Conservation (phyloP, 1,140 invertebrate species). For the Zophobas atratus region DNA sequence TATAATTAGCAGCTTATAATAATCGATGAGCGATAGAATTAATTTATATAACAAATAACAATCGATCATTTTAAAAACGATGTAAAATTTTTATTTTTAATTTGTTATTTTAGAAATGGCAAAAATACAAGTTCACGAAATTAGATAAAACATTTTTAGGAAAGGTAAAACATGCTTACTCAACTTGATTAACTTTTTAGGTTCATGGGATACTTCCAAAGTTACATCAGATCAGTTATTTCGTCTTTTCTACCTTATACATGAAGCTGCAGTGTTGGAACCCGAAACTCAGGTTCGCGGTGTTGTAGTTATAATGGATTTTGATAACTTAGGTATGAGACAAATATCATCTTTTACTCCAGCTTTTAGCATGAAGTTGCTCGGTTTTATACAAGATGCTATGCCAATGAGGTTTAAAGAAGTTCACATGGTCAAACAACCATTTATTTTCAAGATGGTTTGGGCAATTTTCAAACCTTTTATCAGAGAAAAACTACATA, state of each 20-base stretch:
- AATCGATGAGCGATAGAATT: too few relatives aligned
- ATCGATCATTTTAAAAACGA: too few relatives aligned
- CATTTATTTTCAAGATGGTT: conserved; percentile 90
- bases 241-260: conserved; percentile 84
- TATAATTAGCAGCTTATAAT: too few relatives aligned
- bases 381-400: conserved; percentile 88
- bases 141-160: too few relatives aligned
- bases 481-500: conserved; percentile 86
- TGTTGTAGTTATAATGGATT: conserved; percentile 86
- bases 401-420: conserved; percentile 91
- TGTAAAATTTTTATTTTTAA: too few relatives aligned
- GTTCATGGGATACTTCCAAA: conserved; percentile 81
- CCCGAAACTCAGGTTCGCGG: conserved; percentile 82
- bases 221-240: conserved; percentile 82
- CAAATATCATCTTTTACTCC: conserved; percentile 81
- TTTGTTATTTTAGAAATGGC: too few relatives aligned
- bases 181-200: conserved; percentile 61
- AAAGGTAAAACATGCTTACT: not conserved
- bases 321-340: conserved; percentile 81
- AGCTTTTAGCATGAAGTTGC: conserved; percentile 80
- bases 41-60: too few relatives aligned
- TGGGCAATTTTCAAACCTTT: conserved; percentile 92
- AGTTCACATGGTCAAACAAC: conserved; percentile 92
- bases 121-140: not conserved
- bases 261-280: conserved; percentile 81